phyloP scores from a whole-genome alignment of 2,888 invertebrate genomes.

The Andrena hattorfiana region DNA sequence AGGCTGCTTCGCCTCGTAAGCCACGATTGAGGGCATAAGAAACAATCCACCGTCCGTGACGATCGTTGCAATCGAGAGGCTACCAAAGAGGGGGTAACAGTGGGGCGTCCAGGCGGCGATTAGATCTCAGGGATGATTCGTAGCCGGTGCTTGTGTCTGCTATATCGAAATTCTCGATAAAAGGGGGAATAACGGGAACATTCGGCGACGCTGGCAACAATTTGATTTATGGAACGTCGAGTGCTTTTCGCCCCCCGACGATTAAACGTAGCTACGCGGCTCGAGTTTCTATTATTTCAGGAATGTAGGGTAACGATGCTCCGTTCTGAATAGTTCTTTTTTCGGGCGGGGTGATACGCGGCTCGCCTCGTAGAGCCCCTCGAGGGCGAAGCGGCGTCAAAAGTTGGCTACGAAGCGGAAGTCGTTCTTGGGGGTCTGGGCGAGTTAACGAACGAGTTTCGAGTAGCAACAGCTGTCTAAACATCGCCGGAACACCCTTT shows the following conservation, averaged over 20 bases:
- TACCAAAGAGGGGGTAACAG: slow-evolving; percentile 29
- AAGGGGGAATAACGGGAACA: slow-evolving; percentile 5
- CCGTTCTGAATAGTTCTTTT: slow-evolving; percentile 40
- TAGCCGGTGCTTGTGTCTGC: slow-evolving; percentile 56
- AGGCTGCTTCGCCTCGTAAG: not conserved
- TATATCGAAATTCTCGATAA: slow-evolving; percentile 45
- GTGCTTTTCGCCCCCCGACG: not conserved
- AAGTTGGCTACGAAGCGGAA: slow-evolving; percentile 55
- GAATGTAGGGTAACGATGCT: slow-evolving; percentile 13
- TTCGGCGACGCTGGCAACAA: slow-evolving; percentile 28
- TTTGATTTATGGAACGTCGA: slow-evolving; percentile 24
- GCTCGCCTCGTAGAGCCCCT: slow-evolving; percentile 13
- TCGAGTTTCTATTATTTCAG: slow-evolving; percentile 2
- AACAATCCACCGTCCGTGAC: slow-evolving; percentile 50
- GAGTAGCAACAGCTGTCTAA: slow-evolving; percentile 72
- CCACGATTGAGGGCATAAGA: slow-evolving; percentile 15
- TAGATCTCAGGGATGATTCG: slow-evolving; percentile 63
- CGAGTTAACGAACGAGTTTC: slow-evolving; percentile 67
- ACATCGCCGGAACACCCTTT: slow-evolving; percentile 59
- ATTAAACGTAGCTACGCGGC: not conserved
- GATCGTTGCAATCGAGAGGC: slow-evolving; percentile 54
- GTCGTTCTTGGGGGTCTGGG: slow-evolving; percentile 61
- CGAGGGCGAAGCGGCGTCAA: slow-evolving; percentile 13
- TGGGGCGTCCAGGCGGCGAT: slow-evolving; percentile 55
- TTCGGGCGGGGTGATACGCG: slow-evolving; percentile 5